These are phyloP conservation scores for Neodiprion virginianus DNA, from an alignment of 1,140 invertebrate genomes.

Conservation along the genomic window DNA sequence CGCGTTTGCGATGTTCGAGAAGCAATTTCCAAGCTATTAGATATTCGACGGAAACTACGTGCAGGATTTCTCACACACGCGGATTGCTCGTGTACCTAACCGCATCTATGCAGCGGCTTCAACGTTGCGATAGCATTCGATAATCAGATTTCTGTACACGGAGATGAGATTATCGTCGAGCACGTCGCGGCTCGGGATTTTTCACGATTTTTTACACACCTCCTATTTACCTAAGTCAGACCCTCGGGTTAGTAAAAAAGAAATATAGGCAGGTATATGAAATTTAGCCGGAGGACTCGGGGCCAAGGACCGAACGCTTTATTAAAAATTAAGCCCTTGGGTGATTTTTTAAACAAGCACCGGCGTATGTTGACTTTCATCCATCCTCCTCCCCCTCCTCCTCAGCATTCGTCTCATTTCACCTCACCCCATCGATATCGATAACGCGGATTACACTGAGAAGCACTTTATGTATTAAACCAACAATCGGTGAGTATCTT, in stretches of 20 bases:
- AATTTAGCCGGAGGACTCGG: not conserved
- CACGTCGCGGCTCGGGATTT: not conserved
- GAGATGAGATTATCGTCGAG: not conserved
- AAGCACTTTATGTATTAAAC: conserved; percentile 40
- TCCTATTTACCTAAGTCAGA: not conserved
- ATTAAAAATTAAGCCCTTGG: conserved; percentile 40
- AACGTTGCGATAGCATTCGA: not conserved
- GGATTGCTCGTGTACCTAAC: conserved; percentile 9
- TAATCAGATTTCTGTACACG: not conserved
- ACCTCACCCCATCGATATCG: conserved; percentile 34
- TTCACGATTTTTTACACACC: not conserved
- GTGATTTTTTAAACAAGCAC: conserved; percentile 28
- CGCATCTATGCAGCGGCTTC: not conserved
- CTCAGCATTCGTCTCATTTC: conserved; percentile 25
- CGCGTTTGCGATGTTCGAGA: conserved; percentile 6
- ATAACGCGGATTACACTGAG: conserved; percentile 47
- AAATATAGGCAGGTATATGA: not conserved
- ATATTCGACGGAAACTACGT: conserved; percentile 31
- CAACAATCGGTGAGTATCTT: not conserved
- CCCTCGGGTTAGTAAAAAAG: not conserved
- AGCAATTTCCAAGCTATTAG: conserved; percentile 34
- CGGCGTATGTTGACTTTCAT: conserved; percentile 34
- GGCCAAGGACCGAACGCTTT: conserved; percentile 15
- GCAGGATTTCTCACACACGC: too few species aligned
- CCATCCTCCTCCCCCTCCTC: conserved; percentile 33